Evolutionary conservation across 2,113 vertebrate genomes (phyloP).

Genomic region (Galbula dea): DNA sequence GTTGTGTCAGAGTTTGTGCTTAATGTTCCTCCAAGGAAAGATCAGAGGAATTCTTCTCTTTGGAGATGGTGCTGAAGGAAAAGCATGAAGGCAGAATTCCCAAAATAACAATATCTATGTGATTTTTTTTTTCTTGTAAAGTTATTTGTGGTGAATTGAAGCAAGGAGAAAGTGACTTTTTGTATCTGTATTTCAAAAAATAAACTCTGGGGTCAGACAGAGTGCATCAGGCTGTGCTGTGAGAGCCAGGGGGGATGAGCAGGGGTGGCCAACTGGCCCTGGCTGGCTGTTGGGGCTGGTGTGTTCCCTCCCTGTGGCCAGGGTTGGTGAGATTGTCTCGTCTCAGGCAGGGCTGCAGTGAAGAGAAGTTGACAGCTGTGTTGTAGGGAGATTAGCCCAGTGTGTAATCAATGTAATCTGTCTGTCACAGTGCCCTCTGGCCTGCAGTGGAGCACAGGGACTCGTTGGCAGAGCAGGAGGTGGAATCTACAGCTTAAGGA

Average conservation of each 20-base stretch:
- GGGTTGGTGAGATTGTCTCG: accelerated
- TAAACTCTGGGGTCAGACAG: conserved; percentile 12
- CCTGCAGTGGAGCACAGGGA: accelerated
- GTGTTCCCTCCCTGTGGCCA: not conserved
- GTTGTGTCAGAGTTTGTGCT: not conserved
- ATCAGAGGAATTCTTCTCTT: not conserved
- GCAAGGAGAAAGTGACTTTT: not conserved
- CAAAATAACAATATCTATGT: not conserved
- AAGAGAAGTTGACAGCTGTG: accelerated
- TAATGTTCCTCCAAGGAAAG: not conserved
- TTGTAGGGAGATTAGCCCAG: not conserved
- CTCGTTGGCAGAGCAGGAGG: not conserved
- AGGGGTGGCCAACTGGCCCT: not conserved
- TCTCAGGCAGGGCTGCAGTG: not conserved
- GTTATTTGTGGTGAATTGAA: not conserved
- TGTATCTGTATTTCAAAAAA: conserved; percentile 17
- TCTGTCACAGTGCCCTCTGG: accelerated
- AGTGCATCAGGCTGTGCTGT: not conserved
- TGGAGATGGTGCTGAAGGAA: not conserved
- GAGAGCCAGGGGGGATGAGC: not conserved
- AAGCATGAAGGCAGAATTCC: not conserved
- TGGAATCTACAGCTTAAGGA: not conserved
- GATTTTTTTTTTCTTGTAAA: not conserved
- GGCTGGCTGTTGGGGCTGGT: not conserved
- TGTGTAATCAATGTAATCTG: accelerated